These are phyloP conservation scores for Oxytorus armatus DNA, from an alignment of 2,888 invertebrate species.

Conservation along the genomic window DNA sequence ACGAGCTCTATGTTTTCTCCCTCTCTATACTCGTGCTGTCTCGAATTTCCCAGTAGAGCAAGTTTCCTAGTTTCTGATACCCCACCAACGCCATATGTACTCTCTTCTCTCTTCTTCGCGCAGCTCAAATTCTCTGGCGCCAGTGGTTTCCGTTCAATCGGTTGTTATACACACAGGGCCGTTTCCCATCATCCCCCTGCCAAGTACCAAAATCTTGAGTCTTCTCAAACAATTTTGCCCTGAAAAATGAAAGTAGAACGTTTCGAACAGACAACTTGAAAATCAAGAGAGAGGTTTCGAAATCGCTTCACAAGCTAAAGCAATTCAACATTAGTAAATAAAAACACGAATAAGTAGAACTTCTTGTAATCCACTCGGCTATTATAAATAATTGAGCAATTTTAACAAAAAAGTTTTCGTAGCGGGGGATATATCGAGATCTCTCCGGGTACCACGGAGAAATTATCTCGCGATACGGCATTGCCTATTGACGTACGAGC, in stretches of 20 bases:
- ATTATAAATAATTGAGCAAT: too few species aligned
- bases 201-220: too few species aligned
- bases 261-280: too few species aligned
- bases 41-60: slow-evolving; percentile 32
- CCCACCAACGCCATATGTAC: slow-evolving; percentile 1
- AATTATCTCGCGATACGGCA: slow-evolving; percentile 74
- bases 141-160: slow-evolving; percentile 61
- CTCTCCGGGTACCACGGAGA: slow-evolving; percentile 15
- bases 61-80: slow-evolving; percentile 37
- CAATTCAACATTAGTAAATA: too few species aligned
- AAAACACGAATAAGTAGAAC: too few species aligned
- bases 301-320: too few species aligned
- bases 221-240: too few species aligned
- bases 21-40: not conserved
- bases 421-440: not conserved
- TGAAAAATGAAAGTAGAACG: too few species aligned
- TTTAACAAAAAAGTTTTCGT: too few species aligned
- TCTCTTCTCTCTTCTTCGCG: slow-evolving; percentile 31
- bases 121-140: slow-evolving; percentile 52
- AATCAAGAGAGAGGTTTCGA: too few species aligned
- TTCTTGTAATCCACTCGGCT: too few species aligned
- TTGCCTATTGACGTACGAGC: slow-evolving; percentile 83
- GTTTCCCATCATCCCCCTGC: slow-evolving; percentile 6
- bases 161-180: slow-evolving; percentile 39
- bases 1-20: slow-evolving; percentile 24